Evolutionary conservation across 1,140 invertebrate species (phyloP).

Genomic region (Pectinophora gossypiella): DNA sequence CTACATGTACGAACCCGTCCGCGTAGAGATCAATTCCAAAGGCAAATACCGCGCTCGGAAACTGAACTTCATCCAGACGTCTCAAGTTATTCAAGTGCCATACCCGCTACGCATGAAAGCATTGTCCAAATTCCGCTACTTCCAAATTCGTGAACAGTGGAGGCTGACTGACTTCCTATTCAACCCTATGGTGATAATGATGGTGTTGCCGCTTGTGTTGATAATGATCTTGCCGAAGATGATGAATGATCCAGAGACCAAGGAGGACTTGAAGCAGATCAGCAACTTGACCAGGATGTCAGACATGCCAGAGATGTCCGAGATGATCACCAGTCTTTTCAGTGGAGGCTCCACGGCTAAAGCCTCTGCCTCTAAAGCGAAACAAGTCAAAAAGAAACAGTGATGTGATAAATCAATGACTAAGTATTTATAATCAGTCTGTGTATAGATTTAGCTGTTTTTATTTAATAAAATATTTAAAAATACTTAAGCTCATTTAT

Average conservation of each 20-base stretch:
- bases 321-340: constrained; percentile 89
- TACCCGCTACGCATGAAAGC: constrained; percentile 95
- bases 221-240: constrained; percentile 97
- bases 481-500: too few species aligned
- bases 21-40: constrained; percentile 96
- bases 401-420: constrained; percentile 35
- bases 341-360: constrained; percentile 76
- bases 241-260: constrained; percentile 97
- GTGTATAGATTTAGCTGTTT: not conserved
- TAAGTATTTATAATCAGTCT: constrained; percentile 20
- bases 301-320: constrained; percentile 92
- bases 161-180: constrained; percentile 94
- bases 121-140: constrained; percentile 89
- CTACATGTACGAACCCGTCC: constrained; percentile 92
- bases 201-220: constrained; percentile 93
- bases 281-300: constrained; percentile 86
- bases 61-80: constrained; percentile 96
- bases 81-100: constrained; percentile 89
- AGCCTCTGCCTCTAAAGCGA: constrained; percentile 78
- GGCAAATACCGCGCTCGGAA: constrained; percentile 97
- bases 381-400: constrained; percentile 82
- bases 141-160: constrained; percentile 96
- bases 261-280: constrained; percentile 95
- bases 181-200: constrained; percentile 98
- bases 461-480: not conserved